Evolutionary conservation across 1,140 invertebrate species (phyloP).

Genomic region (Neoseiulus cucumeris): DNA sequence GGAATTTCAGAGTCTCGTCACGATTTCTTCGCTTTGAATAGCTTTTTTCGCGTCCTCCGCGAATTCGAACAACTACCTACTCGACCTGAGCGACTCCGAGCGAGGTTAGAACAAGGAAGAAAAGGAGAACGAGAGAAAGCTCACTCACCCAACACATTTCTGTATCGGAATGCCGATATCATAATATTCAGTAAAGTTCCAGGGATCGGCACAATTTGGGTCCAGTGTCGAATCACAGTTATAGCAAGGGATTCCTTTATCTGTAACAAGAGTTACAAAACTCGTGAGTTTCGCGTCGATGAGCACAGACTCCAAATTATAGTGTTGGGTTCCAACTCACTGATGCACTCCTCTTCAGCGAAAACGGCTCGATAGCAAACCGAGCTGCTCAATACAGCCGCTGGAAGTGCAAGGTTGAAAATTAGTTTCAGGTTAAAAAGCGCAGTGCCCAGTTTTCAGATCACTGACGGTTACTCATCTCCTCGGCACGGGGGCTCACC

Average conservation of each 20-base stretch:
- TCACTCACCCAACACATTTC: conserved; percentile 12
- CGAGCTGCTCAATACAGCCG: conserved; percentile 5
- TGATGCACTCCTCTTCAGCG: conserved; percentile 9
- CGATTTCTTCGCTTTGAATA: too few relatives aligned
- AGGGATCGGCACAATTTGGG: conserved; percentile 66
- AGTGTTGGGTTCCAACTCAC: neutral
- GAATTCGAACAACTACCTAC: too few relatives aligned
- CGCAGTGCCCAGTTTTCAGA: too few relatives aligned
- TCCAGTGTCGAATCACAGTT: conserved; percentile 79
- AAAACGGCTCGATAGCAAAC: conserved; percentile 9
- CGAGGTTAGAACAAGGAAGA: too few relatives aligned
- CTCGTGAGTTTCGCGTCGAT: too few relatives aligned
- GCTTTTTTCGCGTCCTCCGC: too few relatives aligned
- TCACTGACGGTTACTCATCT: too few relatives aligned
- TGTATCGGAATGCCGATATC: conserved; percentile 23
- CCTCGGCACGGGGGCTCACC: too few relatives aligned
- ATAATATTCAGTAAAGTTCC: conserved; percentile 67
- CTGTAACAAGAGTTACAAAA: neutral
- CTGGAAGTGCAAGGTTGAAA: neutral
- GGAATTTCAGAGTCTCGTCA: too few relatives aligned
- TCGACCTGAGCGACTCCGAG: too few relatives aligned
- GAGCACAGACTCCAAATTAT: too few relatives aligned
- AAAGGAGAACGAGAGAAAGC: neutral
- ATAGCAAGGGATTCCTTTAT: conserved; percentile 39
- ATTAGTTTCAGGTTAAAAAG: neutral